Conservation (phyloP, 1,140 invertebrate genomes). For the Vanessa atalanta region DNA sequence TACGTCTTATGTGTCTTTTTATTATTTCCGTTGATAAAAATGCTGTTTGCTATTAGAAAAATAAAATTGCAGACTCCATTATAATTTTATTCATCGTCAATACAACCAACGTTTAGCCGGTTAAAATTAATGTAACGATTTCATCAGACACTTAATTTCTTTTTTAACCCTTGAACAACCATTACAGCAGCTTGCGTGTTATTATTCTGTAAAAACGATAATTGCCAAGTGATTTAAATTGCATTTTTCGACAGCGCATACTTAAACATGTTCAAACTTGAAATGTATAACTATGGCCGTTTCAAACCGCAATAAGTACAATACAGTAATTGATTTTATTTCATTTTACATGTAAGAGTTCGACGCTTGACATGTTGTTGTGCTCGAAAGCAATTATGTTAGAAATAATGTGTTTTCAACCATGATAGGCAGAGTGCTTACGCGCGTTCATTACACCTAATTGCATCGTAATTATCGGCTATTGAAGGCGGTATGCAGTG, state of each 20-base stretch:
- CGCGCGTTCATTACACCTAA: constrained; percentile 66
- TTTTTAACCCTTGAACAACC: neutral
- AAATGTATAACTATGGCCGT: constrained; percentile 1
- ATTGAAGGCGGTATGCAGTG: constrained; percentile 59
- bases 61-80: too few species aligned
- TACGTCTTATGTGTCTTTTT: neutral
- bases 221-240: constrained; percentile 24
- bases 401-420: constrained; percentile 57
- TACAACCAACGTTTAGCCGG: too few species aligned
- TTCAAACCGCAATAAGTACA: constrained; percentile 1
- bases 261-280: constrained; percentile 8
- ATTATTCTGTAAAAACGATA: constrained; percentile 22
- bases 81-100: too few species aligned
- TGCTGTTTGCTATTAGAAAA: too few species aligned
- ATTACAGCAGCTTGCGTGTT: constrained; percentile 1
- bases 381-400: constrained; percentile 56
- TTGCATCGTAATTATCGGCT: constrained; percentile 69
- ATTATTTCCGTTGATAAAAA: neutral
- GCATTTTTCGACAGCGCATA: constrained; percentile 23
- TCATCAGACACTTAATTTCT: neutral
- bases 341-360: constrained; percentile 19
- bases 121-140: neutral
- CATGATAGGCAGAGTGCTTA: constrained; percentile 54
- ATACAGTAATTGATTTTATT: constrained; percentile 28
- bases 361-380: constrained; percentile 33